Evolutionary conservation across 2,797 vertebrate species (phyloP), one percentile per base, ranked within the genome.

Genomic region (Numenius phaeopus): DNA sequence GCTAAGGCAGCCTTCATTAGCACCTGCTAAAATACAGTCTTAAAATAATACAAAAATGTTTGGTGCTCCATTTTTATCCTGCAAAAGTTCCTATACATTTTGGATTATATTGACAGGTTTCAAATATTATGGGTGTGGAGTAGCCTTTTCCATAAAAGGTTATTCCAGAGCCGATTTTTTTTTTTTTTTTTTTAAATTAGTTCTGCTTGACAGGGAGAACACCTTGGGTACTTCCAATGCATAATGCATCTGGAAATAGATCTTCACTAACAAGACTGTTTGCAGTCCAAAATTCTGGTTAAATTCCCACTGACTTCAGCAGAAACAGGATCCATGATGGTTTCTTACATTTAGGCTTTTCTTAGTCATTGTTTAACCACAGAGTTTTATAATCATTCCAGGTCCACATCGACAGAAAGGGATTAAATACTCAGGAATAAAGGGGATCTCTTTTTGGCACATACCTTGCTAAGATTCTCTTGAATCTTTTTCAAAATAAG

Each of bases 241-340:
- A 17, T 19, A 64, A 42, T 34, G n/a, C 37, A 39, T 77, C n/a
- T 75, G 64, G 75, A 92, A 95, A 83, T 49, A 78, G 42, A 7
- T 80, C 64, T 90, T 89, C 50, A 34, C 83, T 80, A 93, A 69
- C 23, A 70, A 83, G 14, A 20, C 83, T 66, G 40, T 39, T 54
- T 7, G 16, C 54, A 80, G 30, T 64, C 88, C 86, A 87, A 34
- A 85, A 64, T 83, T 54, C 80, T 94, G 73, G 70, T 84, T 65
- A 83, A 93, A 92, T 89, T 96, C 91, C 70, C 75, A 83, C 93
- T 90, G 93, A 96, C 67, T 94, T 97, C 75, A 96, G 92, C 88
- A 95, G 88, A 91, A 97, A 94, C 34, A 70, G 17, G 26, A 92
- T 64, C 81, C 71, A 69, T 4, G 8, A 83, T 39, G 81, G 93